Base-by-base conservation (phyloP, 2,113 vertebrate genomes). In the Thunnus maccoyii region DNA sequence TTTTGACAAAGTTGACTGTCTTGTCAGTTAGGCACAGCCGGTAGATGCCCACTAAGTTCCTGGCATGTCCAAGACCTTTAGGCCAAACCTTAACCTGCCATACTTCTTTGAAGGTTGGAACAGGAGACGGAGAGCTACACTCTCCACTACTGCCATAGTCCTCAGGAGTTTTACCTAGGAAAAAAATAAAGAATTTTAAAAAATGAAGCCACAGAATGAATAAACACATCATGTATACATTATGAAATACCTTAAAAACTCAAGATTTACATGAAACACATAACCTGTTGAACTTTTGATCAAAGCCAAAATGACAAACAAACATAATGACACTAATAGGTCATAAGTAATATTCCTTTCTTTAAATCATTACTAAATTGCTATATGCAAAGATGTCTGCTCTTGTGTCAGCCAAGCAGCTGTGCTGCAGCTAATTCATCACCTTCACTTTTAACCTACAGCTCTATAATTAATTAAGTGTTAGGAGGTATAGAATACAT, bases 41-140 rank as follows among this genome's bases (percentile, higher is more conserved):
- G 93, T 97, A 96, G 86, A 95, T 88, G 8, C 96, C 95, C 68
- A 95, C 95, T 78, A 97, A 89, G 89, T 95, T 96, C 79, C 84
- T 92, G 60, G 94, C 93, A 58, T 96, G 96, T 57, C 96, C 95
- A 17, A 96, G 89, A 55, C 95, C 96, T 76, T 96, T 95, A 20
- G 96, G 96, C 84, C 94, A 94, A 13, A 97, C 93, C 22, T 94
- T 96, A 70, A 96, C 95, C 56, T 97, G 96, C 96, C 97, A 98
- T 14, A 96, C 94, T 84, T 96, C 96, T 72, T 96, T 96, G 89
- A 96, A 96, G 1, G 90, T 90, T 22, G 94, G 94, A 57, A 92
- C 88, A 3, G 95, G 95, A 82, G 93, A 94, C 0, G 92, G 57
- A 89, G 82, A 94, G 55, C 92, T 94, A 47, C 92, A 94, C 86